Conservation (phyloP, 2,888 invertebrate genomes). For the Craniophora ligustri region DNA sequence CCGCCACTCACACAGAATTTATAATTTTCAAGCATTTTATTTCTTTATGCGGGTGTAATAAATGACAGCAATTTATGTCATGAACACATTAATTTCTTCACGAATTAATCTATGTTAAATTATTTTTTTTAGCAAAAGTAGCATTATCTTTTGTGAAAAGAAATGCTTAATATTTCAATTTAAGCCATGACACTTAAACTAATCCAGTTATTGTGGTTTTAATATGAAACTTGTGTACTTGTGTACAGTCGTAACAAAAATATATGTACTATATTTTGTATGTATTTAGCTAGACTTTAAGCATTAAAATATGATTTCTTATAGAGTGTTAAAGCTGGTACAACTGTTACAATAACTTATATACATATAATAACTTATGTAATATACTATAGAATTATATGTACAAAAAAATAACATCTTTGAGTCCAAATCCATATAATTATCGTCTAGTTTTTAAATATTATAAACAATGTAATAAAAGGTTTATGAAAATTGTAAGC, state of each 20-base stretch:
- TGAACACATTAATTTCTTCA: slow-evolving; percentile 14
- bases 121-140: slow-evolving; percentile 26
- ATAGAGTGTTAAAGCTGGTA: too few species aligned
- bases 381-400: too few species aligned
- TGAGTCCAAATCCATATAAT: too few species aligned
- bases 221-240: slow-evolving; percentile 14
- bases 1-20: slow-evolving; percentile 7
- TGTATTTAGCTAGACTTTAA: too few species aligned
- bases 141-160: slow-evolving; percentile 22
- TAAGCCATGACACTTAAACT: slow-evolving; percentile 13
- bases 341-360: too few species aligned
- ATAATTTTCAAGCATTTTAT: slow-evolving; percentile 8
- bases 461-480: too few species aligned
- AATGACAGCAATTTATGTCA: slow-evolving; percentile 29
- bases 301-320: too few species aligned
- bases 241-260: slow-evolving; percentile 8
- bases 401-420: too few species aligned
- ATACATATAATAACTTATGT: too few species aligned
- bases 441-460: too few species aligned
- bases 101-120: slow-evolving; percentile 26
- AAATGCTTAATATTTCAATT: slow-evolving; percentile 18
- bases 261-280: too few species aligned
- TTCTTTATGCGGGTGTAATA: slow-evolving; percentile 9
- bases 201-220: slow-evolving; percentile 11
- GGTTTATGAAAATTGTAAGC: too few species aligned